These are phyloP conservation scores for Xestobium rufovillosum DNA, from an alignment of 2,888 invertebrate species.

Conservation along the genomic window DNA sequence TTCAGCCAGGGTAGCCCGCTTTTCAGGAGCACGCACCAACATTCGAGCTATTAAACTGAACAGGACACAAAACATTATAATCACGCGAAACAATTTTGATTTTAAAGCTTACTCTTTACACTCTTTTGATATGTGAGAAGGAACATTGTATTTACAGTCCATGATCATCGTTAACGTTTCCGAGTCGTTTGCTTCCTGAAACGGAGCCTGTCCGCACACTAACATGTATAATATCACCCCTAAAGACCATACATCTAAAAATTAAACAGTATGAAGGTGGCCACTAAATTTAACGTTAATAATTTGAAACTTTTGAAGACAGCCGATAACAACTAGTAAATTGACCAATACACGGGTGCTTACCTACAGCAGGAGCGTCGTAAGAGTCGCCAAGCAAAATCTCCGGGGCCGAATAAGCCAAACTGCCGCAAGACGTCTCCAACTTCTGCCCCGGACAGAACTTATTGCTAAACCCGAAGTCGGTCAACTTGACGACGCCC, in stretches of 20 bases:
- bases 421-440: slow-evolving; percentile 95
- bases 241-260: slow-evolving; percentile 92
- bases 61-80: slow-evolving; percentile 5
- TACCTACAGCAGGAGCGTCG: slow-evolving; percentile 96
- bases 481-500: slow-evolving; percentile 95
- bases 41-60: slow-evolving; percentile 80
- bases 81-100: slow-evolving; percentile 6
- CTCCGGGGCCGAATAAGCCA: slow-evolving; percentile 99
- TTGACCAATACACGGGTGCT: too few species aligned
- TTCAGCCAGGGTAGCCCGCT: slow-evolving; percentile 79
- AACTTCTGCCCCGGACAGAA: slow-evolving; percentile 93
- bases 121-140: slow-evolving; percentile 74
- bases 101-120: slow-evolving; percentile 62
- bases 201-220: slow-evolving; percentile 94
- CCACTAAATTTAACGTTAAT: too few species aligned
- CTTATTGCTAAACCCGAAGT: slow-evolving; percentile 96
- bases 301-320: too few species aligned
- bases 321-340: too few species aligned
- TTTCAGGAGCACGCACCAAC: slow-evolving; percentile 89
- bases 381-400: slow-evolving; percentile 97
- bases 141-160: slow-evolving; percentile 96
- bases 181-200: slow-evolving; percentile 98
- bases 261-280: slow-evolving; percentile 7
- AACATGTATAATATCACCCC: slow-evolving; percentile 99
- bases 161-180: slow-evolving; percentile 99